Evolutionary conservation across 2,797 vertebrate species (phyloP).

Genomic region (Buceros bicornis): DNA sequence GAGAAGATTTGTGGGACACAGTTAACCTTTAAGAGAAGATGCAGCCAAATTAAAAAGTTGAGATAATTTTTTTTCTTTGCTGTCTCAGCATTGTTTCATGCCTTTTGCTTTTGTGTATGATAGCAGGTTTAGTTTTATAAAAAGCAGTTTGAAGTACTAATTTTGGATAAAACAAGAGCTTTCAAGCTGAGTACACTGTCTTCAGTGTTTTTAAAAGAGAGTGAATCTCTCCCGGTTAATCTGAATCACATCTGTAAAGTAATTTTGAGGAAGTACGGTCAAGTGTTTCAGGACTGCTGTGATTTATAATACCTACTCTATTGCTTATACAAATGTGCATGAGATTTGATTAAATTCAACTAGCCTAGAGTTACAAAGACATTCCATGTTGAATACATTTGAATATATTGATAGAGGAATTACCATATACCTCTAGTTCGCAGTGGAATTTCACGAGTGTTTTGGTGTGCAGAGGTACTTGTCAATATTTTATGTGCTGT

Average conservation of each 20-base stretch:
- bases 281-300: not conserved
- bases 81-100: not conserved
- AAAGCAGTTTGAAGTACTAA: not conserved
- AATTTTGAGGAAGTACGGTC: not conserved
- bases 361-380: not conserved
- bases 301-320: not conserved
- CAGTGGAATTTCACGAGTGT: not conserved
- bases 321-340: not conserved
- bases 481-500: not conserved
- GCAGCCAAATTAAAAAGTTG: not conserved
- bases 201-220: not conserved
- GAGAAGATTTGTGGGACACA: not conserved
- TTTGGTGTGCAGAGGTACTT: not conserved
- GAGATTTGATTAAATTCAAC: not conserved
- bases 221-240: not conserved
- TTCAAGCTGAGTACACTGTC: not conserved
- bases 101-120: not conserved
- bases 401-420: not conserved
- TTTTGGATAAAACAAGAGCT: not conserved
- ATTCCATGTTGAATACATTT: not conserved
- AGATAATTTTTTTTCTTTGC: not conserved
- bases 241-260: not conserved
- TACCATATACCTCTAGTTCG: not conserved
- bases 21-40: not conserved
- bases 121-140: not conserved